Percentiles rank a stretch among this genome's conserved stretches.
phyloP scores from a whole-genome alignment of 2,888 invertebrate genomes.

The Eurytoma californica region DNA sequence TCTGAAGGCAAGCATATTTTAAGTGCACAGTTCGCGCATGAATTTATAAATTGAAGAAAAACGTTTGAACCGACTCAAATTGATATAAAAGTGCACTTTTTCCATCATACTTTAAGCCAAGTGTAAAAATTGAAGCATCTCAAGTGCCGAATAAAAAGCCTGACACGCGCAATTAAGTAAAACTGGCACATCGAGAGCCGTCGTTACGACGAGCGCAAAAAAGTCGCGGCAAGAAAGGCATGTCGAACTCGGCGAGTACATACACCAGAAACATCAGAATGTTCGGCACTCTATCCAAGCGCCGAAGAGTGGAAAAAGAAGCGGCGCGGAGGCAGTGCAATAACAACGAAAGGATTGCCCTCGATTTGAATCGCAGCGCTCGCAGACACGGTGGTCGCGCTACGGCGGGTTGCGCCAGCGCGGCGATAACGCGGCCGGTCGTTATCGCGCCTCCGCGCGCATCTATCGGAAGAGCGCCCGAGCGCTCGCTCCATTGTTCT shows the following conservation, averaged over 20 bases:
- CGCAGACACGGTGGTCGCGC: constrained; percentile 8
- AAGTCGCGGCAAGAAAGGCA: constrained; percentile 1
- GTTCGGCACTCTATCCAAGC: constrained; percentile 1
- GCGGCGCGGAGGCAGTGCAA: constrained; percentile 7
- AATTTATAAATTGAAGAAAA: too few relatives aligned
- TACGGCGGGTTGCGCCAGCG: neutral
- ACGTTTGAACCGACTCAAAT: too few relatives aligned
- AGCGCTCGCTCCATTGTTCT: constrained; percentile 61
- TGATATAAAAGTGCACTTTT: too few relatives aligned
- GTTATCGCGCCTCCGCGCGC: constrained; percentile 53
- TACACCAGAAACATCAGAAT: neutral
- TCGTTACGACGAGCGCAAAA: neutral
- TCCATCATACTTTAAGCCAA: too few relatives aligned
- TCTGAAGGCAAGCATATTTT: too few relatives aligned
- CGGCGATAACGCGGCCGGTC: constrained; percentile 30
- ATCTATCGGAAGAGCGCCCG: constrained; percentile 54
- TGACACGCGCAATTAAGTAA: constrained; percentile 18
- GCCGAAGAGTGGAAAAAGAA: neutral
- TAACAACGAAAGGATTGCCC: constrained; percentile 40
- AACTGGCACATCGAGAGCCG: constrained; percentile 3
- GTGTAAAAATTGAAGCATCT: constrained; percentile 8
- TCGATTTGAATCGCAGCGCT: constrained; percentile 31
- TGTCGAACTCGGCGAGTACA: neutral
- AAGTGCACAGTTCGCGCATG: too few relatives aligned
- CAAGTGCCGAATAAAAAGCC: constrained; percentile 15